Evolutionary conservation across 2,888 invertebrate genomes (phyloP), one percentile per base, ranked within the genome.

Genomic region (Cantharis rufa): DNA sequence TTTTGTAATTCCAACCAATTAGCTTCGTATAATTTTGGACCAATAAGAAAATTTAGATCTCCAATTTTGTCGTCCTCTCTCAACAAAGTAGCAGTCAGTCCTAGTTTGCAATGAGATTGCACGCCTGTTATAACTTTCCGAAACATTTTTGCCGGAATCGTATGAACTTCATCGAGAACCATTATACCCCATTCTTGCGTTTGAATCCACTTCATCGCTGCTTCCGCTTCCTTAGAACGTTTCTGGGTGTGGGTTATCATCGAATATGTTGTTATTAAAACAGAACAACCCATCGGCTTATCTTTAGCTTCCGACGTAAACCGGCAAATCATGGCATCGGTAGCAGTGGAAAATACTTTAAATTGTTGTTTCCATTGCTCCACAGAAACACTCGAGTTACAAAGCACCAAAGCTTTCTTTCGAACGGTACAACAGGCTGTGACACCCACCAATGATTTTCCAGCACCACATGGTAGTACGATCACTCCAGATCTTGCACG

Each of bases 81-180:
- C 2, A 28, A 3, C 4, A 28, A 11, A 1, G 99, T 99, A 0
- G 99, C 99, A 0, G 99, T 99, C 70, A 99, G 90, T 9, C 98
- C 96, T 3, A 99, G 91, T 87, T 99, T 99, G 86, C 98, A 98
- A 88, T 99, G 99, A 1, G 98, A 97, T 88, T 98, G 98, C 13
- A 99, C 98, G 91, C 10, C 1, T 1, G 27, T 27, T 27, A 27
- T 27, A 27, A 27, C 27, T 27, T 27, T 9, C 48, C 99, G 92
- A 89, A 99, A 99, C 99, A 99, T 99, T 91, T 98, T 98, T 69
- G 99, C 99, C 13, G 99, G 99, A 83, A 99, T 99, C 18, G 99
- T 99, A 89, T 99, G 99, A 80, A 99, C 99, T 90, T 99, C 98
- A 89, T 99, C 99, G 11, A 99, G 90, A 63, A 99, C 98, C 10